Base-by-base conservation (phyloP, 2,113 vertebrate genomes). In the Sorex fumeus region DNA sequence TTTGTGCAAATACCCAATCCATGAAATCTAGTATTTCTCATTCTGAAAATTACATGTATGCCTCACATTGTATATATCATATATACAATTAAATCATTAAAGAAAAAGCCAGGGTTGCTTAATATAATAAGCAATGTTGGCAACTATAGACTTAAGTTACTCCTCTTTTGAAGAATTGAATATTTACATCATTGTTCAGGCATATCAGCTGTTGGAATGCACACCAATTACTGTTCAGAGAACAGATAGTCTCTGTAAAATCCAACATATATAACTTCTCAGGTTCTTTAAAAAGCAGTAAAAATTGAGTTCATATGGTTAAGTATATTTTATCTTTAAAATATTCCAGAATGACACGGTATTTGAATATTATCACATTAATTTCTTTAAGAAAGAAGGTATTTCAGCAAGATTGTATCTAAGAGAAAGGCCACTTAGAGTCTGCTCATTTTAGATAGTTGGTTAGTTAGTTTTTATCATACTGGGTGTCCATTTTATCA, bases 301-400 rank as follows among this genome's bases (percentile, higher is more conserved):
- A 19, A 87, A 80, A 64, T 70, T 84, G 43, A 90, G 47, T 86
- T 43, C 32, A 89, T 91, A 83, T 30, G 53, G 9, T 71, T 71
- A 79, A 43, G 11, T 67, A 8, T 84, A 40, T 84, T 95, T 81
- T 84, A 74, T 87, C 62, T 74, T 87, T 84, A 76, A 88, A 94
- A 25, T 84, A 32, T 78, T 79, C 8, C 27, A 83, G 28, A 88
- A 91, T 36, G 89, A 77, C 28, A 70, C 57, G 34, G 30, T 57
- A 75, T 71, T 36, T 88, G 47, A 36, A 87, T 82, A 62, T 4
- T 60, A 81, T 72, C 21, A 60, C 57, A 27, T 66, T 9, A 11
- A 28, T 91, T 84, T 92, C 57, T 40, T 72, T 84, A 93, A 19
- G 36, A 45, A 82, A 34, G 67, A 34, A 81, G 84, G 27, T 84